Conservation (phyloP, 2,888 invertebrate species). For the Caradrina kadenii region DNA sequence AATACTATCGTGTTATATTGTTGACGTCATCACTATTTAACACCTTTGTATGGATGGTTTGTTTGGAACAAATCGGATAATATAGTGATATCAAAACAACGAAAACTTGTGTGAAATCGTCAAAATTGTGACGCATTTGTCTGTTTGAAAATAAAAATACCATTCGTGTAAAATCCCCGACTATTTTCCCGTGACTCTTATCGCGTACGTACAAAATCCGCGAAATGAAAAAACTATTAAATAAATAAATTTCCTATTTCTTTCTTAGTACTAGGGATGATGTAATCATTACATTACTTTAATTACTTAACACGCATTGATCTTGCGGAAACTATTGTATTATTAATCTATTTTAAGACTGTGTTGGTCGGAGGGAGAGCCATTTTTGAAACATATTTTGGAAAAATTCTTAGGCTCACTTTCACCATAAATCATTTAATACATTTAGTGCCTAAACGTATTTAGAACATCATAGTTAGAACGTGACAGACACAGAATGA, state of each 20-base stretch:
- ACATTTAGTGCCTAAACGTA: too few species aligned
- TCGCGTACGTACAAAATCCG: conserved; percentile 7
- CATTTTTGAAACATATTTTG: not conserved
- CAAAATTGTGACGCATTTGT: conserved; percentile 15
- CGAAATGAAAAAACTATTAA: too few species aligned
- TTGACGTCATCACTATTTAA: not conserved
- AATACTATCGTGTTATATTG: not conserved
- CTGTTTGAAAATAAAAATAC: conserved; percentile 16
- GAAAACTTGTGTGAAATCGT: conserved; percentile 4
- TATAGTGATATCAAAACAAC: conserved; percentile 2
- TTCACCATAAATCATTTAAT: too few species aligned
- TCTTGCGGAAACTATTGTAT: not conserved
- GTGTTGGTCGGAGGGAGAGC: not conserved
- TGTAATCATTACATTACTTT: not conserved
- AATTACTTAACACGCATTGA: not conserved
- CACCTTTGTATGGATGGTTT: not conserved
- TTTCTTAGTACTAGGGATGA: not conserved
- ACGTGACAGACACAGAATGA: too few species aligned
- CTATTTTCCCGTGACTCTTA: conserved; percentile 16
- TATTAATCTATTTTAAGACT: too few species aligned
- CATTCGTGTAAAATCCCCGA: conserved; percentile 23
- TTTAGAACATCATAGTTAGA: too few species aligned
- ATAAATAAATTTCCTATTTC: conserved; percentile 4
- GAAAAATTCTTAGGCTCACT: too few species aligned
- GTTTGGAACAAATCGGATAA: not conserved